A percentile compares a stretch with the other conserved stretches of the same genome.
Conservation (phyloP, 2,113 vertebrate genomes). For the Pelvicachromis taeniatus region DNA sequence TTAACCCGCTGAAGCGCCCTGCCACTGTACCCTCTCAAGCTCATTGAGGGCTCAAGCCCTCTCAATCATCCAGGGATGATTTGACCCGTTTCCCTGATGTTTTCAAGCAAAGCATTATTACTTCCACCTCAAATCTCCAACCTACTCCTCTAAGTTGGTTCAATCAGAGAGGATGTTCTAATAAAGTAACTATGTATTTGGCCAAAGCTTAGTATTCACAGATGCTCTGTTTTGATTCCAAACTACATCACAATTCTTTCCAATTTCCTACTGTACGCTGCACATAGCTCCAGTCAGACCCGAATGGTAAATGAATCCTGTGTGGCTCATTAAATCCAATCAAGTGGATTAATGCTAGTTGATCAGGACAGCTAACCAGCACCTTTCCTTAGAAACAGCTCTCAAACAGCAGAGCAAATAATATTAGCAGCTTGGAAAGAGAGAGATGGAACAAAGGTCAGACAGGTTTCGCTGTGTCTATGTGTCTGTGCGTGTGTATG, state of each 20-base stretch:
- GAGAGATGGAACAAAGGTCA: constrained; percentile 18
- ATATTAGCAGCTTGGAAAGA: neutral
- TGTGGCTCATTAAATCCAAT: constrained; percentile 35
- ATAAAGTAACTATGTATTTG: constrained; percentile 26
- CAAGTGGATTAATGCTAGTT: constrained; percentile 8
- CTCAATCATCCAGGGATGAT: constrained; percentile 29
- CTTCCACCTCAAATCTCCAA: constrained; percentile 1
- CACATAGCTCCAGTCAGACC: neutral
- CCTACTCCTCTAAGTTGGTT: neutral
- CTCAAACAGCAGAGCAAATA: neutral
- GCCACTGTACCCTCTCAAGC: constrained; percentile 32
- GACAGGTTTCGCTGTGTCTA: constrained; percentile 3
- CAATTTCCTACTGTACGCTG: neutral
- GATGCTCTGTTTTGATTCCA: constrained; percentile 64
- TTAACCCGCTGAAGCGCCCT: neutral
- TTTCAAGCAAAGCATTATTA: constrained; percentile 30
- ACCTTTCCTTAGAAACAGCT: neutral
- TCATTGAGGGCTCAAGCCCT: too few relatives aligned
- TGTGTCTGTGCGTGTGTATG: neutral
- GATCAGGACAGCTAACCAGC: neutral
- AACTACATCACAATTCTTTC: constrained; percentile 54
- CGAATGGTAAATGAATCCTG: constrained; percentile 17
- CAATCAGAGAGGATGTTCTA: constrained; percentile 44
- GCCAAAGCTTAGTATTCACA: constrained; percentile 49
- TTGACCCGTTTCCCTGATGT: constrained; percentile 13